A percentile compares a stretch with the other conserved stretches of the same genome.
Evolutionary conservation across 2,888 invertebrate genomes (phyloP).

Genomic region (Hetaerina titia): DNA sequence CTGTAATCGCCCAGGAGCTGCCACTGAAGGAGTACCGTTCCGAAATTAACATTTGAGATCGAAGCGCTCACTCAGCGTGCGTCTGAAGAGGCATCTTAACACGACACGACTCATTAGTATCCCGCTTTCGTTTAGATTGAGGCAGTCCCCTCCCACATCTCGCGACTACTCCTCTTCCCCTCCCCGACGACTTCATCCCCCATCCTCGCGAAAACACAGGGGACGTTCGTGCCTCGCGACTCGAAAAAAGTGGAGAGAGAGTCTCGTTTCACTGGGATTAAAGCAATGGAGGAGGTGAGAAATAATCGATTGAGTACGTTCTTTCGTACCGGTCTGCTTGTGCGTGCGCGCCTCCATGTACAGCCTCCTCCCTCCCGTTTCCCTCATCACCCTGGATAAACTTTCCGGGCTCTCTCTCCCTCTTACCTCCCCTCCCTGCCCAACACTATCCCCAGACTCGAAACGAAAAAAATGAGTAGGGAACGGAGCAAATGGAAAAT

Average conservation of each 20-base stretch:
- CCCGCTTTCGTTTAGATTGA: constrained; percentile 27
- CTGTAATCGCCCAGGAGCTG: not conserved
- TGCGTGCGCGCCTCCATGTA: not conserved
- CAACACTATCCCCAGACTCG: not conserved
- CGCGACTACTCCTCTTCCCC: too few species aligned
- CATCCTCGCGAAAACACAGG: too few species aligned
- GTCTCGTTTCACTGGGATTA: not conserved
- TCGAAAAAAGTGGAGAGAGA: not conserved
- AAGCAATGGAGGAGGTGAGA: not conserved
- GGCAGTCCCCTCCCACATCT: not conserved
- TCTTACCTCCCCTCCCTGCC: not conserved
- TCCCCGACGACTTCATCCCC: not conserved
- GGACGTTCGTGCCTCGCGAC: not conserved
- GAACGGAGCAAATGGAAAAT: not conserved
- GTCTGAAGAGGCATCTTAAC: not conserved
- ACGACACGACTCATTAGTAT: not conserved
- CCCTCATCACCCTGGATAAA: not conserved
- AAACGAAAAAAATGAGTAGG: not conserved
- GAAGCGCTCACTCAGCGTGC: too few species aligned
- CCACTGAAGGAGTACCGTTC: not conserved
- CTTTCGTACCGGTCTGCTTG: not conserved
- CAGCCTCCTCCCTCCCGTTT: not conserved
- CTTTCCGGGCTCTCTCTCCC: not conserved
- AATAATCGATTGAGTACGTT: not conserved
- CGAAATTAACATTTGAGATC: not conserved